Percentiles rank a stretch among this genome's conserved stretches.
Evolutionary conservation across 2,113 vertebrate species (phyloP).

Genomic region (Acanthochromis polyacanthus): DNA sequence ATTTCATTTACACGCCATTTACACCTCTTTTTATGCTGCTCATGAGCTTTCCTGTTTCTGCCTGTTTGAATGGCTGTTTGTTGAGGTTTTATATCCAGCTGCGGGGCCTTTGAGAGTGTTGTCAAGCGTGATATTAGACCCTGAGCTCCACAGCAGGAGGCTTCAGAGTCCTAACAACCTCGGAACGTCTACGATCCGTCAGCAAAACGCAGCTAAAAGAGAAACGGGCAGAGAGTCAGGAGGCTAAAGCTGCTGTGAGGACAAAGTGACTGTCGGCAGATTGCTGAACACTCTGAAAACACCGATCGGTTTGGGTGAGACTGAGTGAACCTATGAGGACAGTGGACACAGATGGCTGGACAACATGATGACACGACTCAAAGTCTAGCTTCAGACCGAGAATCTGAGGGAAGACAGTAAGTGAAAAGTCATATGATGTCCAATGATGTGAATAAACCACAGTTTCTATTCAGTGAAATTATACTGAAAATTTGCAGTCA

Average conservation of each 20-base stretch:
- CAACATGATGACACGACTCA: neutral
- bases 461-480: no score
- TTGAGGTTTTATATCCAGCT: slow-evolving; percentile 32
- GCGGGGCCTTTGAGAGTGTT: slow-evolving; percentile 46
- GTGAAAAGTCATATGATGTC: no score
- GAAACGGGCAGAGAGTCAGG: slow-evolving; percentile 16
- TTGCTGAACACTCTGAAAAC: slow-evolving; percentile 19
- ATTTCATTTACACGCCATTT: no score
- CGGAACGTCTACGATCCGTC: slow-evolving; percentile 49
- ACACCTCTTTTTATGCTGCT: no score
- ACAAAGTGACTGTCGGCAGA: slow-evolving; percentile 9
- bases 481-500: no score
- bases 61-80: slow-evolving; percentile 56
- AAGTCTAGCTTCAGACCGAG: neutral
- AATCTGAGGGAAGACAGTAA: no score
- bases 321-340: neutral
- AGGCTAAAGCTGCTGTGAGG: slow-evolving; percentile 40
- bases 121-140: slow-evolving; percentile 75
- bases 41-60: neutral
- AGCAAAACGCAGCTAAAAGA: slow-evolving; percentile 39
- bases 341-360: slow-evolving; percentile 11
- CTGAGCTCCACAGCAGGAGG: slow-evolving; percentile 53
- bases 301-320: slow-evolving; percentile 8
- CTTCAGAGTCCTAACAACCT: slow-evolving; percentile 59
- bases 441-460: no score